phyloP scores from a whole-genome alignment of 2,113 vertebrate species.

The Tragelaphus imberbis region DNA sequence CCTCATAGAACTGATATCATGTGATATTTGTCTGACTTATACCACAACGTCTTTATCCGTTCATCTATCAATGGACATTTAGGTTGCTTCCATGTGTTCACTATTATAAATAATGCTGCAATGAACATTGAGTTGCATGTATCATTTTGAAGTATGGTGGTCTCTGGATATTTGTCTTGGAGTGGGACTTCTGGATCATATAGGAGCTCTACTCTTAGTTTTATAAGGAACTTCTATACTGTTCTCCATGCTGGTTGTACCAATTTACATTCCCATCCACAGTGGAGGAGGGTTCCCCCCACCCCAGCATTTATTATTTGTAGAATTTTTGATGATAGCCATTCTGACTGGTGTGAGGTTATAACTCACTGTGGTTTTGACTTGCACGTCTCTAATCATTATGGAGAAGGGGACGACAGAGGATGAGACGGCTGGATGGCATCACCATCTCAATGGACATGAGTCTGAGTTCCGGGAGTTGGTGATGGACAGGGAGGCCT shows the following conservation, averaged over 20 bases:
- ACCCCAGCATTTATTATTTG: not conserved
- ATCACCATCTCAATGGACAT: fast-evolving
- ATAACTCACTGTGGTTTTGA: not conserved
- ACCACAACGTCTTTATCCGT: not conserved
- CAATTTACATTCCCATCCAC: not conserved
- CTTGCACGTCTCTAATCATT: not conserved
- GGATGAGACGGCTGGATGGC: no score
- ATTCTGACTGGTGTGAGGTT: not conserved
- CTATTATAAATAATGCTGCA: not conserved
- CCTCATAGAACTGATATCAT: not conserved
- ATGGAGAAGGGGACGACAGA: no score
- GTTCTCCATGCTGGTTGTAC: not conserved
- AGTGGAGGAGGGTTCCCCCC: not conserved
- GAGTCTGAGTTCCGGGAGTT: no score
- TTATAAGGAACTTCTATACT: not conserved
- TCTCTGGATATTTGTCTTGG: not conserved
- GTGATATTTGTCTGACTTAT: not conserved
- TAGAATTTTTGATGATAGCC: not conserved
- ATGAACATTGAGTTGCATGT: not conserved
- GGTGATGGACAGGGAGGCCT: not conserved
- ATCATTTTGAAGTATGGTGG: not conserved
- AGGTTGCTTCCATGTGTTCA: not conserved
- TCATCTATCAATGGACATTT: not conserved
- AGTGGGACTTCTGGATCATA: not conserved
- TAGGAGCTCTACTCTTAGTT: not conserved